phyloP scores from a whole-genome alignment of 2,888 invertebrate genomes.

The Trichogramma evanescens region DNA sequence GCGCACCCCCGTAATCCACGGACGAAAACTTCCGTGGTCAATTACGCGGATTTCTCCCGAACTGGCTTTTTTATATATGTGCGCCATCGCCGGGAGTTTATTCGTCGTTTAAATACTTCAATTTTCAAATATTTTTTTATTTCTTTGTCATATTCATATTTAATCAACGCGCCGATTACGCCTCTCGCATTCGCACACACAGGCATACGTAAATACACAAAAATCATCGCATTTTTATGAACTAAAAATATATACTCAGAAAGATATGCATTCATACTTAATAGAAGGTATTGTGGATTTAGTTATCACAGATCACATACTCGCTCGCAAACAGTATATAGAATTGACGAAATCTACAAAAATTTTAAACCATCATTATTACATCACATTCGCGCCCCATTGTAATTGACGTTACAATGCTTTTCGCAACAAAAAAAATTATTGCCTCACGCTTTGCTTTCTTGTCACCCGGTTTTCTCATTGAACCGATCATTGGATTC shows the following conservation, averaged over 20 bases:
- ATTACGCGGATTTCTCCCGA: neutral
- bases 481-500: no score
- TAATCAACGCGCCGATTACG: conserved; percentile 1
- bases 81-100: conserved; percentile 15
- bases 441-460: no score
- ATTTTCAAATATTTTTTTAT: neutral
- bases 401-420: neutral
- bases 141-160: conserved; percentile 5
- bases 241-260: no score
- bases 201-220: no score
- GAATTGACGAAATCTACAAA: neutral
- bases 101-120: no score
- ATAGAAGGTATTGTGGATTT: no score
- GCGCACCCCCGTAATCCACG: conserved; percentile 7
- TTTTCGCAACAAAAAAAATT: no score
- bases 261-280: no score
- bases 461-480: no score
- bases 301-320: neutral
- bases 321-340: neutral
- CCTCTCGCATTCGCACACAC: neutral
- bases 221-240: no score
- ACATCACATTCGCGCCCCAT: conserved; percentile 4
- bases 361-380: neutral
- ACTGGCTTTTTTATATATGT: conserved; percentile 23
- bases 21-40: neutral